phyloP scores from a whole-genome alignment of 2,888 invertebrate species.

The Eupelmus urozonus region DNA sequence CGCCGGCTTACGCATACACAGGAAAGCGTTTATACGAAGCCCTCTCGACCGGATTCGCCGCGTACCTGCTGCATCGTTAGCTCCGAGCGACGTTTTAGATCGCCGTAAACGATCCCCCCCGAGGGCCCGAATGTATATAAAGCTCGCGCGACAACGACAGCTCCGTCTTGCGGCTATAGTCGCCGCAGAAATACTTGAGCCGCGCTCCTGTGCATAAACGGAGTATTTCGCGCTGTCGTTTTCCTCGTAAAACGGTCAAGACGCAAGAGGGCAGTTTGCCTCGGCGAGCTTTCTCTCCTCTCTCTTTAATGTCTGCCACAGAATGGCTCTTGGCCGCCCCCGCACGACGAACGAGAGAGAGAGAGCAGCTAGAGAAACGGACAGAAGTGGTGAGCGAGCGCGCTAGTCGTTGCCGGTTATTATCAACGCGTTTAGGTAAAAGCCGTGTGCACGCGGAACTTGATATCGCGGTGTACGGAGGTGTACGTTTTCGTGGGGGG shows the following conservation, averaged over 20 bases:
- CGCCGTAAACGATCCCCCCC: conserved; percentile 71
- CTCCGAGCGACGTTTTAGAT: conserved; percentile 68
- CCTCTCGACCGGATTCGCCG: conserved; percentile 22
- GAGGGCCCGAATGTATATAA: conserved; percentile 20
- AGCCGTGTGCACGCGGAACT: conserved; percentile 55
- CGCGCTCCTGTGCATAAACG: conserved; percentile 41
- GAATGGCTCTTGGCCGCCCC: not conserved
- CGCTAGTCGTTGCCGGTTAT: conserved; percentile 15
- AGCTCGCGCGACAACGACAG: conserved; percentile 5
- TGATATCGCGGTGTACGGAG: conserved; percentile 27
- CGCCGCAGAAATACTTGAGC: conserved; percentile 13
- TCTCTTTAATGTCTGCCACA: conserved; percentile 25
- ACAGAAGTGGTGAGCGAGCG: conserved; percentile 42
- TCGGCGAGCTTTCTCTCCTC: too few relatives aligned
- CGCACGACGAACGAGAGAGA: not conserved
- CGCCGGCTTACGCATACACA: not conserved
- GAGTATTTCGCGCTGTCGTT: conserved; percentile 60
- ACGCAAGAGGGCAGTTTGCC: conserved; percentile 40
- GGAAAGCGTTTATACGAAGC: not conserved
- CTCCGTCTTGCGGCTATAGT: not conserved
- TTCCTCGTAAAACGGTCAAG: conserved; percentile 66
- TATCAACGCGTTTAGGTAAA: conserved; percentile 49
- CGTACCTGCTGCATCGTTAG: not conserved
- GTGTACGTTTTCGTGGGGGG: conserved; percentile 1
- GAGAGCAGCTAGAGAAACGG: conserved; percentile 8